Percentiles rank a stretch among this genome's conserved stretches.
Conservation (phyloP, 2,888 invertebrate species). For the Drosophila birchii region DNA sequence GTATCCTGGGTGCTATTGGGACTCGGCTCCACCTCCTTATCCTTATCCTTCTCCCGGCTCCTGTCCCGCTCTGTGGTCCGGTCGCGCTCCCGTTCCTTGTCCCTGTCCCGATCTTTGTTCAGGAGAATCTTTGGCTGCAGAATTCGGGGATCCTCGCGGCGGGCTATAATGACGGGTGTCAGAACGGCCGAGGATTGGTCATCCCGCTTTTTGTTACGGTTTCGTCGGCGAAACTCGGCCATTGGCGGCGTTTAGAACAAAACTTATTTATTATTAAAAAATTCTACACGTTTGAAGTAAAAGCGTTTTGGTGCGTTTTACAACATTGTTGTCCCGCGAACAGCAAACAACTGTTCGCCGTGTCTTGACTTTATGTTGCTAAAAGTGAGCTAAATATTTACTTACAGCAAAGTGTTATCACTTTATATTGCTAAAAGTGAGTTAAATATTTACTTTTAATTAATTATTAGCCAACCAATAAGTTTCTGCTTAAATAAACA, state of each 20-base stretch:
- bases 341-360: slow-evolving; percentile 7
- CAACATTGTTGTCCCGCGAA: neutral
- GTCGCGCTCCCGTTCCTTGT: slow-evolving; percentile 30
- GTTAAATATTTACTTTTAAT: too few species aligned
- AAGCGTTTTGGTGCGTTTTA: neutral
- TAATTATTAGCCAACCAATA: neutral
- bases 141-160: slow-evolving; percentile 67
- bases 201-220: slow-evolving; percentile 71
- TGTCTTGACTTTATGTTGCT: neutral
- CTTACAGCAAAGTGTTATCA: too few species aligned
- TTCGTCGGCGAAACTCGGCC: slow-evolving; percentile 81
- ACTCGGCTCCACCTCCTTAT: slow-evolving; percentile 27
- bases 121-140: slow-evolving; percentile 83
- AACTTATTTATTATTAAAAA: neutral
- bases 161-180: slow-evolving; percentile 76
- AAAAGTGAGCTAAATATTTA: neutral
- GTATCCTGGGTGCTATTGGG: slow-evolving; percentile 43
- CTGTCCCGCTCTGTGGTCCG: slow-evolving; percentile 19
- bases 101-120: slow-evolving; percentile 70
- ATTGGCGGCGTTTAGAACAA: slow-evolving; percentile 48
- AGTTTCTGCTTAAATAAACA: neutral
- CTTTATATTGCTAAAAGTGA: too few species aligned
- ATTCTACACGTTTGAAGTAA: slow-evolving; percentile 12
- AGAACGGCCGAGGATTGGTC: slow-evolving; percentile 64
- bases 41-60: slow-evolving; percentile 54